A percentile compares a stretch with the other conserved stretches of the same genome.
Evolutionary conservation across 1,140 invertebrate species (phyloP).

Genomic region (Trachymyrmex septentrionalis): DNA sequence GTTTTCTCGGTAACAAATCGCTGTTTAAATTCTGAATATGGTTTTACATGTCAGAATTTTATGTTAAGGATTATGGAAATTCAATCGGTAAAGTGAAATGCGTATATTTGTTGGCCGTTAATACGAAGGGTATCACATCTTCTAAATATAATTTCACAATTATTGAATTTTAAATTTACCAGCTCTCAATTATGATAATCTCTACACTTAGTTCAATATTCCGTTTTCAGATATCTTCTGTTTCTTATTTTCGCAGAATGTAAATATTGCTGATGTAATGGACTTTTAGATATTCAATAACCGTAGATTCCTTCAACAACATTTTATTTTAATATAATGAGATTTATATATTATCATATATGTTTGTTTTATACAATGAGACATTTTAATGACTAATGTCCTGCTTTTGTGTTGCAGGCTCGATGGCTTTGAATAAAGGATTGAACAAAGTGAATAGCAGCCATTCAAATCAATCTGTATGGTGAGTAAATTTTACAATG

Average conservation of each 20-base stretch:
- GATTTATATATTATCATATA: background rate
- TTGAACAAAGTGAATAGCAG: background rate
- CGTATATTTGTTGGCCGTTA: background rate
- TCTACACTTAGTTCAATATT: background rate
- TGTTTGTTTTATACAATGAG: background rate
- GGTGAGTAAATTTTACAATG: background rate
- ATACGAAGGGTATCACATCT: background rate
- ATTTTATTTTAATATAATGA: constrained; percentile 3
- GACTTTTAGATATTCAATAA: background rate
- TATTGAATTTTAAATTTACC: constrained; percentile 1
- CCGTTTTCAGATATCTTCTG: background rate
- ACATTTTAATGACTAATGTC: background rate
- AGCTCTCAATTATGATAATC: constrained; percentile 35
- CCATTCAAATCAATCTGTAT: background rate
- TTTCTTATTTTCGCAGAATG: background rate
- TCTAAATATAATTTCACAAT: background rate
- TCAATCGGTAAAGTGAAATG: background rate
- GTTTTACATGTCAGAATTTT: constrained; percentile 18
- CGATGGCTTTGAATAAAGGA: background rate
- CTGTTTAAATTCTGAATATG: constrained; percentile 3
- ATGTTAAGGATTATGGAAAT: background rate
- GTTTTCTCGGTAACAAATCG: constrained; percentile 23
- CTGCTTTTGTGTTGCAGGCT: background rate
- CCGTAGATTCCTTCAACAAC: background rate
- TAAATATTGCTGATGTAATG: background rate